Evolutionary conservation across 2,888 invertebrate species (phyloP).

Genomic region (Torymus tubicola): DNA sequence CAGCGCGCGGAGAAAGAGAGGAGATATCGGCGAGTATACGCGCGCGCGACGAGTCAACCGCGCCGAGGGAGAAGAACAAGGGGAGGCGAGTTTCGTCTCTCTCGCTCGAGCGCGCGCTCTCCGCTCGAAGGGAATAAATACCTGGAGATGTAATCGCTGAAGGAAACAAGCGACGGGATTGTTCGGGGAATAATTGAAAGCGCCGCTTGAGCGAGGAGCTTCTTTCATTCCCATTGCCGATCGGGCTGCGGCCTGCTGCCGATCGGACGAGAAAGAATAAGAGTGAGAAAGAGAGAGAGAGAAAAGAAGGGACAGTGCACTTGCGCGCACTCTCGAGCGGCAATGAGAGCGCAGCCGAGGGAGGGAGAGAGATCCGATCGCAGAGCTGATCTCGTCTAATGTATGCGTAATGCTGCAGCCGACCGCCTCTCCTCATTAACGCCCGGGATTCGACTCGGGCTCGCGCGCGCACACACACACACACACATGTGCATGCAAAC

Average conservation of each 20-base stretch:
- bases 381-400: conserved; percentile 72
- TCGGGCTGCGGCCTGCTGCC: conserved; percentile 59
- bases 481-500: background rate
- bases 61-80: background rate
- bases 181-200: conserved; percentile 77
- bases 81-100: conserved; percentile 20
- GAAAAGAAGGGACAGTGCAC: conserved; percentile 20
- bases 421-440: conserved; percentile 73
- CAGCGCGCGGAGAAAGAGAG: background rate
- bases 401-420: conserved; percentile 74
- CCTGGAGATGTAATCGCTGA: conserved; percentile 76
- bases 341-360: conserved; percentile 42
- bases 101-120: conserved; percentile 28
- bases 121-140: conserved; percentile 72
- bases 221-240: conserved; percentile 75
- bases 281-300: conserved; percentile 55
- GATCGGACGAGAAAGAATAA: no score
- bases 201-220: conserved; percentile 71
- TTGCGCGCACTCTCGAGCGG: conserved; percentile 39
- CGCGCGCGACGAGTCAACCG: no score
- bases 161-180: conserved; percentile 76
- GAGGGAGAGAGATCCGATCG: conserved; percentile 65
- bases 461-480: background rate
- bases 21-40: no score
- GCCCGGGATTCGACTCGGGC: conserved; percentile 62